A percentile compares a stretch with the other conserved stretches of the same genome.
phyloP scores from a whole-genome alignment of 2,113 vertebrate genomes.

The Oryzias curvinotus region DNA sequence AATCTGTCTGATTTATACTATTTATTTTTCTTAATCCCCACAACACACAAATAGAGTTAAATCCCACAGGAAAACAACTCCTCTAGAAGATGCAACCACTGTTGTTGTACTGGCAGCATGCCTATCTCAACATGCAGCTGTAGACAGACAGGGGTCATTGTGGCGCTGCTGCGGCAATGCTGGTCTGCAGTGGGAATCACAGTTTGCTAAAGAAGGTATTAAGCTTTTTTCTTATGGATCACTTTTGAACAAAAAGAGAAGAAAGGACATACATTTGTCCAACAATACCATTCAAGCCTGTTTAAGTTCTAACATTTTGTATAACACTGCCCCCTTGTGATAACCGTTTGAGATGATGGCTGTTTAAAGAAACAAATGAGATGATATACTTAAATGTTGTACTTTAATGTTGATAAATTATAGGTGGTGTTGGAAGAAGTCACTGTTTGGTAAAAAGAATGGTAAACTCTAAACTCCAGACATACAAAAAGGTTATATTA shows the following conservation, averaged over 20 bases:
- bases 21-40: conserved; percentile 43
- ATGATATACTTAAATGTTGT: neutral
- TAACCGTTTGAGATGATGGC: conserved; percentile 7
- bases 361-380: conserved; percentile 11
- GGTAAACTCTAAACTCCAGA: conserved; percentile 1
- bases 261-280: conserved; percentile 11
- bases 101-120: conserved; percentile 37
- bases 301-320: conserved; percentile 36
- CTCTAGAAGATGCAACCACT: conserved; percentile 21
- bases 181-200: conserved; percentile 26
- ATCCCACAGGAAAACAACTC: conserved; percentile 45
- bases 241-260: conserved; percentile 29
- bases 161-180: conserved; percentile 36
- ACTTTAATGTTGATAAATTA: neutral
- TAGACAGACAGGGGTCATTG: conserved; percentile 33
- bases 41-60: conserved; percentile 45
- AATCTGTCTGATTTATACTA: conserved; percentile 54
- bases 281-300: conserved; percentile 19
- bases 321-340: conserved; percentile 70
- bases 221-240: conserved; percentile 33
- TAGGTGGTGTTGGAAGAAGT: neutral
- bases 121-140: conserved; percentile 26
- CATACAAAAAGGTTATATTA: conserved; percentile 30
- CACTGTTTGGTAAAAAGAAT: too few species aligned
- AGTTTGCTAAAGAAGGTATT: conserved; percentile 39